Conservation (phyloP, 2,888 invertebrate genomes). For the Lasius fuliginosus region DNA sequence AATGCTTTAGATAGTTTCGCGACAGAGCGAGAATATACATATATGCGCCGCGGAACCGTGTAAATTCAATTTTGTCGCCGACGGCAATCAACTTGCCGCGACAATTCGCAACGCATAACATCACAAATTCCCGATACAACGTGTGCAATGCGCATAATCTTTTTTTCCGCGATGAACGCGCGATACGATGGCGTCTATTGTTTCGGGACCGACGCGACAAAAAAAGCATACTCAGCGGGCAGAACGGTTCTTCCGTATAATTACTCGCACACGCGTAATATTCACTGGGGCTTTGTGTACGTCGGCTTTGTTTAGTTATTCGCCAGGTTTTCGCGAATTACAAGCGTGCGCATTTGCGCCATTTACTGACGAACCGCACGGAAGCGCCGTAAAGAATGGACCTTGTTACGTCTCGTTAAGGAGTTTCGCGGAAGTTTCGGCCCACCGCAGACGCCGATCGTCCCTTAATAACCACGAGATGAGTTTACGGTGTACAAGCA, state of each 20-base stretch:
- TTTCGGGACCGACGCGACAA: neutral
- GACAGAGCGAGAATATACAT: neutral
- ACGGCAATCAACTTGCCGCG: constrained; percentile 21
- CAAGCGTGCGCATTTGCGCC: constrained; percentile 60
- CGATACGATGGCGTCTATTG: constrained; percentile 34
- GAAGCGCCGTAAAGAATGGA: constrained; percentile 75
- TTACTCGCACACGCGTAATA: constrained; percentile 40
- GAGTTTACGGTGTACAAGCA: constrained; percentile 74
- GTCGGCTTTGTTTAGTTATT: constrained; percentile 42
- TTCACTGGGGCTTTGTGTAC: constrained; percentile 23
- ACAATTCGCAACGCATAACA: constrained; percentile 36
- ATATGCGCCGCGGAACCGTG: neutral
- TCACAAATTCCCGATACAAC: constrained; percentile 36
- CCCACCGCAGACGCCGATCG: constrained; percentile 67
- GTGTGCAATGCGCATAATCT: neutral
- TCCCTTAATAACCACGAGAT: constrained; percentile 79
- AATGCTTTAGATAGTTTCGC: constrained; percentile 15
- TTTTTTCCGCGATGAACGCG: neutral
- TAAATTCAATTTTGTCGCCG: constrained; percentile 33
- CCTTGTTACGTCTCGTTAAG: constrained; percentile 80
- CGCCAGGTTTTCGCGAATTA: constrained; percentile 65
- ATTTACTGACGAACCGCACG: constrained; percentile 64
- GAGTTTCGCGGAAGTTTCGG: constrained; percentile 76
- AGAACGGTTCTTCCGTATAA: constrained; percentile 49
- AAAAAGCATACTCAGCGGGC: neutral